These are phyloP conservation scores for Caenorhabditis macrosperma DNA, from an alignment of 2,888 invertebrate species.

Conservation along the genomic window DNA sequence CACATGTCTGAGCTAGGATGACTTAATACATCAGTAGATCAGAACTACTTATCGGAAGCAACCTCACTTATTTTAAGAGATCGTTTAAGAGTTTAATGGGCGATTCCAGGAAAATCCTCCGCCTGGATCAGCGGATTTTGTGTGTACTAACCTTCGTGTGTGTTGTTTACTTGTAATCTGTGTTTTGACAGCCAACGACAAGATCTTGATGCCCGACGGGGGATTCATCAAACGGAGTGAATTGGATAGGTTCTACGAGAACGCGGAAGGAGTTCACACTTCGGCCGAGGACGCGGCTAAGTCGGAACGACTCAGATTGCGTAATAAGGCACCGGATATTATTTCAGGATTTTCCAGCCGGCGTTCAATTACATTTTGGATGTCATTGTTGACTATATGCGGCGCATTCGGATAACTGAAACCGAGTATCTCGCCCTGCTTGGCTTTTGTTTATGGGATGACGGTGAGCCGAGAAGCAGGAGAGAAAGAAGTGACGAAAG, in stretches of 20 bases:
- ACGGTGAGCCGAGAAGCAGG: too few relatives aligned
- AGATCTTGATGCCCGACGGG: constrained; percentile 76
- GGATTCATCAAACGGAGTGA: constrained; percentile 74
- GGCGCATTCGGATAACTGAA: constrained; percentile 70
- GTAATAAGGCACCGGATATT: too few relatives aligned
- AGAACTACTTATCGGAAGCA: too few relatives aligned
- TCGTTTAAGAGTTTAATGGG: too few relatives aligned
- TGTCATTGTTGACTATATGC: constrained; percentile 76
- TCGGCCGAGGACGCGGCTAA: constrained; percentile 73
- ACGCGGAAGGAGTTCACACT: constrained; percentile 70
- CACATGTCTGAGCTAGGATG: too few relatives aligned
- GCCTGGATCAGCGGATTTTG: too few relatives aligned
- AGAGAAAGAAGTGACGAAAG: not conserved
- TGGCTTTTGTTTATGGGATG: constrained; percentile 77
- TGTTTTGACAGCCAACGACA: constrained; percentile 69
- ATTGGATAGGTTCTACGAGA: constrained; percentile 74
- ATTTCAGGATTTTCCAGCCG: constrained; percentile 72
- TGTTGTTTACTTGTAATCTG: too few relatives aligned
- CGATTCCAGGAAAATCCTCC: too few relatives aligned
- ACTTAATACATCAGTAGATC: too few relatives aligned
- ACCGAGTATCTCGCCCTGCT: constrained; percentile 73
- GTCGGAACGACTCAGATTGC: constrained; percentile 56
- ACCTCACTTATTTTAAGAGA: too few relatives aligned
- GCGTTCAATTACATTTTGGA: constrained; percentile 75
- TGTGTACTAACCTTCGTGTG: too few relatives aligned